Evolutionary conservation across 2,888 invertebrate species (phyloP).

Genomic region (Hesperia comma): DNA sequence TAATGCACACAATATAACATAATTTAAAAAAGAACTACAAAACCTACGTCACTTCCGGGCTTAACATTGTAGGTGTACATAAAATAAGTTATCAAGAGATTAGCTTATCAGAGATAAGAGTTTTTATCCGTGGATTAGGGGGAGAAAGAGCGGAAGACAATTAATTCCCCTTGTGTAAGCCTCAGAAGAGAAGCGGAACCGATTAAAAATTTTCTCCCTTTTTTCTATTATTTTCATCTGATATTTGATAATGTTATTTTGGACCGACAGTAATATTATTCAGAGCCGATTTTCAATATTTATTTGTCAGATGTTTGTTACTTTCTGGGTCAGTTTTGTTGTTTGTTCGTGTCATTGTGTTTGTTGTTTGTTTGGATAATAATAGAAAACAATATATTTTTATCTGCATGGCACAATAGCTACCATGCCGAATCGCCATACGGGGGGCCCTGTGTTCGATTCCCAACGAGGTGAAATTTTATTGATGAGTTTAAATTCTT

Average conservation of each 20-base stretch:
- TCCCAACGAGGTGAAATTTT: too few species aligned
- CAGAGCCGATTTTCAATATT: too few species aligned
- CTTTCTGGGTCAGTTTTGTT: too few species aligned
- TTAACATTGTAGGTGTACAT: background rate
- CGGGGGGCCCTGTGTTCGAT: too few species aligned
- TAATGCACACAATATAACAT: background rate
- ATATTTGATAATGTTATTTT: background rate
- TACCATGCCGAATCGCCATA: too few species aligned
- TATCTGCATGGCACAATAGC: too few species aligned
- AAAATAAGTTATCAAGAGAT: conserved; percentile 19
- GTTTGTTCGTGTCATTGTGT: too few species aligned
- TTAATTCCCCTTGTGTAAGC: conserved; percentile 18
- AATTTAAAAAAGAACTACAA: background rate
- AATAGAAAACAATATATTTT: too few species aligned
- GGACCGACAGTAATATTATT: too few species aligned
- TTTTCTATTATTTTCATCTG: background rate
- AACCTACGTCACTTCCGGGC: background rate
- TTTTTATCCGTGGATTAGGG: conserved; percentile 16
- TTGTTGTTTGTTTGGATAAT: too few species aligned
- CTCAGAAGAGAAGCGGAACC: conserved; percentile 2
- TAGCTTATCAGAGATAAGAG: conserved; percentile 16
- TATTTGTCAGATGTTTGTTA: too few species aligned
- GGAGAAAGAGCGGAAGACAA: conserved; percentile 16
- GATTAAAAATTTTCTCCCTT: background rate
- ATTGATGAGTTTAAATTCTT: too few species aligned